phyloP scores from a whole-genome alignment of 2,888 invertebrate species.

The Phlogophora meticulosa region DNA sequence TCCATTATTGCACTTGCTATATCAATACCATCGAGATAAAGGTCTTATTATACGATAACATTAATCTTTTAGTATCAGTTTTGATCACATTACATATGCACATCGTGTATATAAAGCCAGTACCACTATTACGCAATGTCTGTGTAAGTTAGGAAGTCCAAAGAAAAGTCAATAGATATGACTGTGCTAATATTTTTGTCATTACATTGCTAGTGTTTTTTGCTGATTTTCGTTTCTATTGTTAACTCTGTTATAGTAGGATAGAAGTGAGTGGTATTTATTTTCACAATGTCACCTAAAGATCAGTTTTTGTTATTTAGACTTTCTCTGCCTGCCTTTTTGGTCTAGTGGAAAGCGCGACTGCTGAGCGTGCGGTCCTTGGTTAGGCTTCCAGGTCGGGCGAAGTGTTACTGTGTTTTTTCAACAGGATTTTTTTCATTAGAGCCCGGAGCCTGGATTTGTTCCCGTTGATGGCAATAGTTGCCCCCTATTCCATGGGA shows the following conservation, averaged over 20 bases:
- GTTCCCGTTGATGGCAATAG: too few species aligned
- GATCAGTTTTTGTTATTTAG: background rate
- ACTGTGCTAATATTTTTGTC: conserved; percentile 6
- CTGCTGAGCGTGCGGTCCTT: too few species aligned
- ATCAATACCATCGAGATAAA: conserved; percentile 40
- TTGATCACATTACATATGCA: conserved; percentile 16
- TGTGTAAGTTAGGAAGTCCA: conserved; percentile 18
- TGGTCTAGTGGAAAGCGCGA: too few species aligned
- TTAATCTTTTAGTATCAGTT: conserved; percentile 40
- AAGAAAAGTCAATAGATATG: background rate
- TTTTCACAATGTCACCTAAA: background rate
- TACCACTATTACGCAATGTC: conserved; percentile 3
- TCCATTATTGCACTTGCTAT: conserved; percentile 15
- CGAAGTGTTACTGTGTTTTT: too few species aligned
- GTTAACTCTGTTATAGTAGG: background rate
- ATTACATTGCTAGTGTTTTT: background rate
- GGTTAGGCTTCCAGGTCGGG: too few species aligned
- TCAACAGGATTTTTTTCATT: too few species aligned
- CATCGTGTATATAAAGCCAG: background rate
- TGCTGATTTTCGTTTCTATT: background rate
- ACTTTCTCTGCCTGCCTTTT: background rate
- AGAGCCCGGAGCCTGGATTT: too few species aligned
- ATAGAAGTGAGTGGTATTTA: conserved; percentile 4
- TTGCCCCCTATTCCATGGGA: too few species aligned
- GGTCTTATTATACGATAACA: conserved; percentile 43